phyloP scores from a whole-genome alignment of 2,888 invertebrate species.

The Rotaria magnacalcarata region DNA sequence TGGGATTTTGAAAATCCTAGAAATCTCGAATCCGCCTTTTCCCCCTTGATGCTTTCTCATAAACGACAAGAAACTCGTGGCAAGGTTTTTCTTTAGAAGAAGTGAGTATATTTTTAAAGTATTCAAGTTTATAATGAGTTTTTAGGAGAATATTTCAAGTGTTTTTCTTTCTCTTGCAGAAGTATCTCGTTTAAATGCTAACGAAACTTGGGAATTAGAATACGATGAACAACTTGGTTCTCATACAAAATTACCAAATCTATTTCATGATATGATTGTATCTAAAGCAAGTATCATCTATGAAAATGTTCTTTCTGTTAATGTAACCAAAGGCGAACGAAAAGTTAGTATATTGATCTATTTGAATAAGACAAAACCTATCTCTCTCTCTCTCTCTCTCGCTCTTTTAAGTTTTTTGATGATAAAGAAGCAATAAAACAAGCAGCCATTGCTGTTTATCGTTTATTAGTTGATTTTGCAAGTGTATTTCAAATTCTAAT shows the following conservation, averaged over 20 bases:
- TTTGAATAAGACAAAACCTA: background rate
- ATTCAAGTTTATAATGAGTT: too few relatives aligned
- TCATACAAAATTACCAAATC: constrained; percentile 17
- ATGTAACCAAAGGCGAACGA: constrained; percentile 1
- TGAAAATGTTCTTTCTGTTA: constrained; percentile 16
- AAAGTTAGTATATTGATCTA: background rate
- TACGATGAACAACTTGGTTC: constrained; percentile 14
- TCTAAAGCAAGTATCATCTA: background rate
- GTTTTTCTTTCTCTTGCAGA: background rate
- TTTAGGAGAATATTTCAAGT: background rate
- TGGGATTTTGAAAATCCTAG: too few relatives aligned
- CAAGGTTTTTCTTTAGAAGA: too few relatives aligned
- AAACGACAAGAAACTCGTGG: too few relatives aligned
- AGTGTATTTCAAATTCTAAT: background rate
- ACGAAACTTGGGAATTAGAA: constrained; percentile 32
- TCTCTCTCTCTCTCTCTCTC: background rate
- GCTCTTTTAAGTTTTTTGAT: background rate
- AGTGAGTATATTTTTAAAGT: too few relatives aligned
- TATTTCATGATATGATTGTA: constrained; percentile 27
- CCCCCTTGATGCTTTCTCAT: too few relatives aligned
- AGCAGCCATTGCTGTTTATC: constrained; percentile 21
- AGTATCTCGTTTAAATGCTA: background rate
- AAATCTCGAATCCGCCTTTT: too few relatives aligned
- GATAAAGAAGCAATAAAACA: constrained; percentile 16
- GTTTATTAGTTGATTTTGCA: constrained; percentile 9